A percentile compares a stretch with the other conserved stretches of the same genome.
Evolutionary conservation across 1,140 invertebrate genomes (phyloP).

Genomic region (Brachionus sp.): DNA sequence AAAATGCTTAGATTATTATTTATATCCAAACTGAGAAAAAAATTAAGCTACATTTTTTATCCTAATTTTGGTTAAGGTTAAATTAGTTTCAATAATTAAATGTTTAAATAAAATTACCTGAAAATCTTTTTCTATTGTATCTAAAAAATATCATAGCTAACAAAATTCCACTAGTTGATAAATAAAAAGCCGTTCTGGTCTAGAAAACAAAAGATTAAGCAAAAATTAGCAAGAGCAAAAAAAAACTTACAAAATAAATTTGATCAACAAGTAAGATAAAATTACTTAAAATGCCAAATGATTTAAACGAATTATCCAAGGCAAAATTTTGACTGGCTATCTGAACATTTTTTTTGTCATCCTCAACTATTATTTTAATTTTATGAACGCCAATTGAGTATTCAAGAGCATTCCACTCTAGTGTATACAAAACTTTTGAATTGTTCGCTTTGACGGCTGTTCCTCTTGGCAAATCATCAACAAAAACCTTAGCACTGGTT

Average conservation of each 20-base stretch:
- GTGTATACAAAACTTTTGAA: constrained; percentile 66
- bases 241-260: constrained; percentile 67
- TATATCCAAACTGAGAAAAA: too few species aligned
- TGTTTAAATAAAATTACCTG: constrained; percentile 30
- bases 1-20: too few species aligned
- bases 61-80: not conserved
- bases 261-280: constrained; percentile 72
- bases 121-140: constrained; percentile 35
- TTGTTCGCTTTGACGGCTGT: constrained; percentile 60
- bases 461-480: constrained; percentile 67
- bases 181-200: constrained; percentile 41
- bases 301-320: constrained; percentile 68
- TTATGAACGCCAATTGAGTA: constrained; percentile 69
- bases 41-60: not conserved
- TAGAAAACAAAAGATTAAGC: not conserved
- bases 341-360: constrained; percentile 64
- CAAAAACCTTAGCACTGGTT: constrained; percentile 62
- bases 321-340: constrained; percentile 70
- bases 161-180: constrained; percentile 21
- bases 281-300: constrained; percentile 68
- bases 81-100: not conserved
- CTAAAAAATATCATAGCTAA: constrained; percentile 44
- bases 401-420: constrained; percentile 68
- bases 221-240: not conserved
- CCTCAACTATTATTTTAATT: constrained; percentile 61